Conservation (phyloP, 2,113 vertebrate species). For the Prionailurus viverrinus region DNA sequence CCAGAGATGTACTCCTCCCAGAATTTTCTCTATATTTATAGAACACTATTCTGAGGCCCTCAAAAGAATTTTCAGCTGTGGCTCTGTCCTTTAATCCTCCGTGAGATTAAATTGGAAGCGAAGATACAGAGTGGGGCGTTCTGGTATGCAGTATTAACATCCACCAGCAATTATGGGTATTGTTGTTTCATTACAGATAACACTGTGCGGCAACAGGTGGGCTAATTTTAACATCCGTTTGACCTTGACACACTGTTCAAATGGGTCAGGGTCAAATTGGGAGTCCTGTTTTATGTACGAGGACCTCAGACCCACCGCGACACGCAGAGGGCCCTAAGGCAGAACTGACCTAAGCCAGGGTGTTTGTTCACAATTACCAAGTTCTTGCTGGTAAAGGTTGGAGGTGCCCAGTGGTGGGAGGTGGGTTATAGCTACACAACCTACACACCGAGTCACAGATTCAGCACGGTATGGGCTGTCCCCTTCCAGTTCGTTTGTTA, state of each 20-base stretch:
- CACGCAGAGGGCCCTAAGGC: fast-evolving
- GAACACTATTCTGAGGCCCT: conserved; percentile 52
- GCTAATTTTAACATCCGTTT: background rate
- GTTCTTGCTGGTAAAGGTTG: background rate
- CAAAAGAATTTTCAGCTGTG: conserved; percentile 59
- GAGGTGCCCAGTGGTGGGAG: background rate
- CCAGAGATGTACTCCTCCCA: background rate
- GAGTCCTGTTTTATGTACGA: background rate
- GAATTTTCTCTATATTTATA: conserved; percentile 48
- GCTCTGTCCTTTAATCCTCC: conserved; percentile 10
- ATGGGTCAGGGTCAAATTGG: background rate
- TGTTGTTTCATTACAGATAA: background rate
- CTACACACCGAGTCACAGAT: background rate
- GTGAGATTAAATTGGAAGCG: background rate
- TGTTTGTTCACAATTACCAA: background rate
- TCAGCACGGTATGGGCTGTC: background rate
- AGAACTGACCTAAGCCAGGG: background rate
- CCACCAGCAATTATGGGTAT: background rate
- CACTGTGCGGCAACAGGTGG: background rate
- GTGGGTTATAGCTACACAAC: background rate
- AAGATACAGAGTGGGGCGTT: background rate
- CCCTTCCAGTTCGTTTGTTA: background rate
- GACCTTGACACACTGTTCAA: background rate
- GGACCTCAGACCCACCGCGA: background rate
- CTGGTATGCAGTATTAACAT: background rate